phyloP scores from a whole-genome alignment of 2,113 vertebrate species.

The Hoplias malabaricus region DNA sequence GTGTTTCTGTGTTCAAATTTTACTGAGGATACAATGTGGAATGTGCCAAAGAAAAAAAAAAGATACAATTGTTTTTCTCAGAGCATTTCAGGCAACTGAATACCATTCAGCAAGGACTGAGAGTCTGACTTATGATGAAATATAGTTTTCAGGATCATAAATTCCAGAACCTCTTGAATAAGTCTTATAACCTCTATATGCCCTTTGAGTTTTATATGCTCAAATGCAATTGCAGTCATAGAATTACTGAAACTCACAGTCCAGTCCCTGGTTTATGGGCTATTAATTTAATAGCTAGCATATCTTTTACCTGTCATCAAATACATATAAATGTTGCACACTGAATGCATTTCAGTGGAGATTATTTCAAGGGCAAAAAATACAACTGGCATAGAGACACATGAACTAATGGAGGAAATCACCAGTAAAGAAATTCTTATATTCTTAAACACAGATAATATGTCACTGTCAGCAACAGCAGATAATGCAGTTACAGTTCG shows the following conservation, averaged over 20 bases:
- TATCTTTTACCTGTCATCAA: neutral
- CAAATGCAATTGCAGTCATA: neutral
- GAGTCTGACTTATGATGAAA: neutral
- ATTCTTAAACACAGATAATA: neutral
- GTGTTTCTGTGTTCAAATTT: no score
- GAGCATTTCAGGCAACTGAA: no score
- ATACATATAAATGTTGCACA: neutral
- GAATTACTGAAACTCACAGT: conserved; percentile 10
- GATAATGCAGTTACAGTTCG: conserved; percentile 50
- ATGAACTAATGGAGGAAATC: neutral
- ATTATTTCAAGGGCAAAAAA: conserved; percentile 2
- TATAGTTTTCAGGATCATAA: neutral
- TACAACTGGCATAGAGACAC: neutral
- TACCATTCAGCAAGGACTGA: neutral
- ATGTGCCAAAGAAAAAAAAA: no score
- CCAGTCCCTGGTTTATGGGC: neutral
- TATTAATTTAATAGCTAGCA: conserved; percentile 1
- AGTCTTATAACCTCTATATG: neutral
- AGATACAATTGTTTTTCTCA: no score
- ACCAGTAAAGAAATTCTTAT: neutral
- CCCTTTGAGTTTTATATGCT: neutral
- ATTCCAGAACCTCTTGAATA: neutral
- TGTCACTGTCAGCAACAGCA: conserved; percentile 19
- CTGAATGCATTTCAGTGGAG: neutral
- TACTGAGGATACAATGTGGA: no score